Percentiles rank a stretch among this genome's conserved stretches.
phyloP scores from a whole-genome alignment of 2,113 vertebrate genomes.

The Sylvilagus bachmani region DNA sequence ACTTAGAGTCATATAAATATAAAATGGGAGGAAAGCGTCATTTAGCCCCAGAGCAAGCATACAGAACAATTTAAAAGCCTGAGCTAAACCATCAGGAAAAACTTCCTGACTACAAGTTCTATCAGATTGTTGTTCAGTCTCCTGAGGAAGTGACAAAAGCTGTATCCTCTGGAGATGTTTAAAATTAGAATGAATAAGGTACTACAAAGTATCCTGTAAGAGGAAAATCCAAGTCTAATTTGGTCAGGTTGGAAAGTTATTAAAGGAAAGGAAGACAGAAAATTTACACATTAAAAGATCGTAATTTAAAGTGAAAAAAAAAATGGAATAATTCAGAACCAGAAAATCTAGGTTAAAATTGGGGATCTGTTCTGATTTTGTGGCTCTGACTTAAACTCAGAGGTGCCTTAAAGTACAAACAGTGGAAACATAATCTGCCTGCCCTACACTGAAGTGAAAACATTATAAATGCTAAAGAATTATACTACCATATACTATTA shows the following conservation, averaged over 20 bases:
- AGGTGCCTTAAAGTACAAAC: background rate
- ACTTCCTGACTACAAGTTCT: constrained; percentile 72
- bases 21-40: constrained; percentile 55
- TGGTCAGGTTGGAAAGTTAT: constrained; percentile 34
- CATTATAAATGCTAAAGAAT: constrained; percentile 14
- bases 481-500: background rate
- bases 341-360: constrained; percentile 54
- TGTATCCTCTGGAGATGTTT: constrained; percentile 69
- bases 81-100: constrained; percentile 46
- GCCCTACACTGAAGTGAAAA: background rate
- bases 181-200: constrained; percentile 68
- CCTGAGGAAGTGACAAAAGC: constrained; percentile 72
- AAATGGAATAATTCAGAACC: background rate
- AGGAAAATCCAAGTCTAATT: constrained; percentile 45
- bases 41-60: constrained; percentile 64
- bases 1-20: constrained; percentile 53
- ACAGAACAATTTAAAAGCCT: constrained; percentile 67
- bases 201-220: constrained; percentile 60
- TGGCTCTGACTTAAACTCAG: constrained; percentile 27
- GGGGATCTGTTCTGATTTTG: constrained; percentile 40
- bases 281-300: background rate
- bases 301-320: constrained; percentile 40
- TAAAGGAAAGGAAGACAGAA: constrained; percentile 26
- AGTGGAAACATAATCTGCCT: background rate
- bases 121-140: constrained; percentile 59